Base-by-base conservation (phyloP, 2,797 vertebrate genomes). In the Mycteria americana region DNA sequence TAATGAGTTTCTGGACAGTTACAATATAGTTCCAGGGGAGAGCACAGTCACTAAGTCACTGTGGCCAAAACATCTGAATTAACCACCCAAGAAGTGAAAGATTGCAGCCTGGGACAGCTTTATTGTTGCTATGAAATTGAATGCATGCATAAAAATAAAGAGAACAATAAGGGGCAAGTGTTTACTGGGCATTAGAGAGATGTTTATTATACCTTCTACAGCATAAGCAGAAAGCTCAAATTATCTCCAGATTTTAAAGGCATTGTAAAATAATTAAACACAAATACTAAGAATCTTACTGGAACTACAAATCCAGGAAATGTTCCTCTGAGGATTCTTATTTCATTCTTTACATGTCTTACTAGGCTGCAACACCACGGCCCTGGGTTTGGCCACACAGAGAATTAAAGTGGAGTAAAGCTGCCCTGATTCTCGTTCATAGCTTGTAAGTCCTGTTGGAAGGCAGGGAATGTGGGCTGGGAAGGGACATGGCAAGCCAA, bases 51-150 rank as follows among this genome's bases (percentile, higher is more conserved):
- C 39, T 84, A 62, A 85, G 57, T 21, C 57, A 22, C 41, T 69
- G 53, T 92, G 67, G 79, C 62, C 87, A 83, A 76, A 77, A 87
- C 80, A 75, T 91, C 72, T 65, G 23, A 87, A 84, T 92, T 96
- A 95, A 84, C 96, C 97, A 97, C 93, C 92, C 92, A 94, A 94
- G 91, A 97, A 77, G 88, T 75, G 76, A 92, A 97, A 95, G 79
- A 92, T 76, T 95, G 85, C 80, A 95, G 95, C 64, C 94, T 97
- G 81, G 85, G 91, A 89, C 75, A 95, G 86, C 68, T 95, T 97
- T 96, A 93, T 92, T 90, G 82, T 95, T 82, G 73, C 97, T 96
- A 93, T 97, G 97, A 98, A 98, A 97, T 95, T 89, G 89, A 84
- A 96, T 88, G 92, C 96, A 93, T 93, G 17, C 91, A 96, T 98